These are phyloP conservation scores for pig (Sus scrofa) DNA, from an alignment of 2,113 vertebrate genomes.

Conservation along the genomic window DNA sequence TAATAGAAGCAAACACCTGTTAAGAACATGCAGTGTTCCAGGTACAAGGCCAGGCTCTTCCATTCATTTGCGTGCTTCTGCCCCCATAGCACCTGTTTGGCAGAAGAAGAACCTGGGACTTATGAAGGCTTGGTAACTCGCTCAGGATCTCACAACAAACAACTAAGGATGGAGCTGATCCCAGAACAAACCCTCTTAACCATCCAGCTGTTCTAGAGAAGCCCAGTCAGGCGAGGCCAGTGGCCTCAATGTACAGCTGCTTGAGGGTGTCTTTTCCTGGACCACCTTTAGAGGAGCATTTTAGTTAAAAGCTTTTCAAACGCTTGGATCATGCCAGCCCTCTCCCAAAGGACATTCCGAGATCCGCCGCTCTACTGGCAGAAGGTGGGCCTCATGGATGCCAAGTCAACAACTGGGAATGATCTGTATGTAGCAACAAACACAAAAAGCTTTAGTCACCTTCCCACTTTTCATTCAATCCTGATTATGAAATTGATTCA, in stretches of 20 bases:
- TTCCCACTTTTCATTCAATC: not conserved
- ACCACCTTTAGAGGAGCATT: not conserved
- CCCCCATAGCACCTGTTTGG: not conserved
- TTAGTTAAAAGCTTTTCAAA: slow-evolving; percentile 12
- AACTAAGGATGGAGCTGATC: not conserved
- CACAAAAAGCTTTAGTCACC: not conserved
- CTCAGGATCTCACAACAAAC: not conserved
- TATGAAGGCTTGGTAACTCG: not conserved
- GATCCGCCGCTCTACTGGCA: not conserved
- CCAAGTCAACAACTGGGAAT: not conserved
- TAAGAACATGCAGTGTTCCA: not conserved
- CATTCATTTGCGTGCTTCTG: accelerated
- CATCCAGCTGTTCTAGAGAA: not conserved
- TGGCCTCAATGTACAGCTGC: not conserved
- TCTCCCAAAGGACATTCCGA: not conserved
- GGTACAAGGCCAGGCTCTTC: no score
- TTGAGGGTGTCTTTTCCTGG: not conserved
- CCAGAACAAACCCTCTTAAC: not conserved
- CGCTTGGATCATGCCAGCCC: not conserved
- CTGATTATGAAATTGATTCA: not conserved
- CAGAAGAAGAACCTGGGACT: not conserved
- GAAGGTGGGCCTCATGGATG: not conserved
- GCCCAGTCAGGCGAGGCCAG: not conserved
- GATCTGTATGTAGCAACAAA: not conserved
- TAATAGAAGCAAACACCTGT: no score